Evolutionary conservation across 1,140 invertebrate genomes (phyloP).

Genomic region (Drosophila aff.): DNA sequence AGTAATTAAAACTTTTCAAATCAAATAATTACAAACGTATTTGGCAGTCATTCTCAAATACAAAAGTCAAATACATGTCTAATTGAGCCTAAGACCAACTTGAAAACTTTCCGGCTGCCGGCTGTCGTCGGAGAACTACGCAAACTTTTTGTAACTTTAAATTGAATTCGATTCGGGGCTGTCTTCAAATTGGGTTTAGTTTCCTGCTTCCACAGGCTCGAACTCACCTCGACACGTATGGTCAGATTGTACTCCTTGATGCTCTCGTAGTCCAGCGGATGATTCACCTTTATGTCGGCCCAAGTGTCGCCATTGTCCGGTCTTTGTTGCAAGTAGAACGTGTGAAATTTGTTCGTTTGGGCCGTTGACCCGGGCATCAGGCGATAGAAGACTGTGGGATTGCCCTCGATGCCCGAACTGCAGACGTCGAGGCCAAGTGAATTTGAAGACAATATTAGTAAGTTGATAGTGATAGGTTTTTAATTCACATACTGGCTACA

Average conservation of each 20-base stretch:
- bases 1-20: constrained; percentile 84
- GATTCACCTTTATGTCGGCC: constrained; percentile 98
- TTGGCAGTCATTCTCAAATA: constrained; percentile 70
- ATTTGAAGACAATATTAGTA: constrained; percentile 40
- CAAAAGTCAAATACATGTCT: constrained; percentile 77
- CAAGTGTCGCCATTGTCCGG: constrained; percentile 95
- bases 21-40: constrained; percentile 80
- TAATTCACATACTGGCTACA: constrained; percentile 47
- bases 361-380: constrained; percentile 97
- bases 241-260: constrained; percentile 98
- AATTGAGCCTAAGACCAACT: constrained; percentile 62
- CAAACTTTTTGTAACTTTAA: constrained; percentile 40
- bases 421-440: constrained; percentile 42
- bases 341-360: constrained; percentile 97
- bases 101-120: constrained; percentile 35
- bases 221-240: constrained; percentile 95
- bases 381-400: constrained; percentile 97
- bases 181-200: not conserved
- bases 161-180: constrained; percentile 20
- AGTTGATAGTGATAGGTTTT: not conserved
- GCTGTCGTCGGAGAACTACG: constrained; percentile 5
- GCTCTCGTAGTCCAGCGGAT: constrained; percentile 96
- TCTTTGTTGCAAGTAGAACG: constrained; percentile 97
- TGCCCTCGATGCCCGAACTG: constrained; percentile 97
- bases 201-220: too few species aligned